Evolutionary conservation across 2,113 vertebrate species (phyloP).

Genomic region (Paradoxurus hermaphroditus): DNA sequence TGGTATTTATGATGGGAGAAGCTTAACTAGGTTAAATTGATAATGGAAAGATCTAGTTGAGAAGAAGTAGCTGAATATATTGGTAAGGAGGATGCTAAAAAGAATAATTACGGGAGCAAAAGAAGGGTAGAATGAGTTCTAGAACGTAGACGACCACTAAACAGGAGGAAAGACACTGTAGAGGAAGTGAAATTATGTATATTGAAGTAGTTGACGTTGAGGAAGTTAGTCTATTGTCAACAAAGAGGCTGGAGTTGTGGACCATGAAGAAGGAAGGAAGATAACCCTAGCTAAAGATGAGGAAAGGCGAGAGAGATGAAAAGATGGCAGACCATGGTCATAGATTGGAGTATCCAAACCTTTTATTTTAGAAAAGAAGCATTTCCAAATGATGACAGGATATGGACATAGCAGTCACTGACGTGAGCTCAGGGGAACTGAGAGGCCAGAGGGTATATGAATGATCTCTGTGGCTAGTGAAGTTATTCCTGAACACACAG

Average conservation of each 20-base stretch:
- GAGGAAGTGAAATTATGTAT: neutral
- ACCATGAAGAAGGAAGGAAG: neutral
- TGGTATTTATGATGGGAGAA: neutral
- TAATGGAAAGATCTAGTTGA: neutral
- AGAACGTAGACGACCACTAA: neutral
- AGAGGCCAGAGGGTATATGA: neutral
- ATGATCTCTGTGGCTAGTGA: neutral
- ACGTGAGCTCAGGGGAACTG: neutral
- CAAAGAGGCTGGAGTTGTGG: neutral
- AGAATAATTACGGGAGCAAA: neutral
- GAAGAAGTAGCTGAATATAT: neutral
- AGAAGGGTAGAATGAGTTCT: neutral
- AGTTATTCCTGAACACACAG: neutral
- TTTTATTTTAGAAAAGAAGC: neutral
- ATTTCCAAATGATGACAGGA: neutral
- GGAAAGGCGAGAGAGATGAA: neutral
- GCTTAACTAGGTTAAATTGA: neutral
- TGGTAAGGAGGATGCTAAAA: neutral
- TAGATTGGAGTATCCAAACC: neutral
- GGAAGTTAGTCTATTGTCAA: neutral
- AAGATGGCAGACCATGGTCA: neutral
- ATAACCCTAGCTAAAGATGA: neutral
- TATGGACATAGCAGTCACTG: neutral
- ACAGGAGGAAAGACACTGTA: neutral
- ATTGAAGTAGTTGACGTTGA: constrained; percentile 7